These are phyloP conservation scores for Scolopax rusticola DNA, from an alignment of 2,797 vertebrate species.

Conservation along the genomic window DNA sequence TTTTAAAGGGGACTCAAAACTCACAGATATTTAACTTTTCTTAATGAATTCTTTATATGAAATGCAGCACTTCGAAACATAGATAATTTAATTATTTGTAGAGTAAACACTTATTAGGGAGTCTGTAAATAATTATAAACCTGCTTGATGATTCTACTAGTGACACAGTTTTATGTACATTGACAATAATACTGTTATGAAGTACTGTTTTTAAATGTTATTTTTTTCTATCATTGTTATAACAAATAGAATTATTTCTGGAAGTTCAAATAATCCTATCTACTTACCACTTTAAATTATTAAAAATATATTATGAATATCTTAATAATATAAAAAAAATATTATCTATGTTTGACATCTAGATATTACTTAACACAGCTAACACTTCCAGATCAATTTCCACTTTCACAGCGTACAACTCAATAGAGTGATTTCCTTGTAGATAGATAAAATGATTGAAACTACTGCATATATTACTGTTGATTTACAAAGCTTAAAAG, in stretches of 20 bases:
- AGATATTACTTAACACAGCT: background rate
- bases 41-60: background rate
- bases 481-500: constrained; percentile 13
- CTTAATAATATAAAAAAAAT: background rate
- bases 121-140: background rate
- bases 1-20: background rate
- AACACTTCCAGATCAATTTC: background rate
- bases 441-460: background rate
- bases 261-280: background rate
- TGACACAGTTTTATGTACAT: background rate
- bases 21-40: background rate
- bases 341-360: background rate
- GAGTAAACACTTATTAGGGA: background rate
- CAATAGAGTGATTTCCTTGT: background rate
- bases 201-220: background rate
- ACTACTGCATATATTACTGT: background rate
- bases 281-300: too few relatives aligned
- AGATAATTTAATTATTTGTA: background rate
- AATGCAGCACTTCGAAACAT: background rate
- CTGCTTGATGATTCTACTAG: background rate
- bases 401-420: background rate
- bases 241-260: background rate
- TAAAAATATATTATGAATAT: background rate
- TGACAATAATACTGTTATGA: background rate
- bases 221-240: background rate